These are phyloP conservation scores for Molossus alvarezi DNA, from an alignment of 2,797 vertebrate species.

Conservation along the genomic window DNA sequence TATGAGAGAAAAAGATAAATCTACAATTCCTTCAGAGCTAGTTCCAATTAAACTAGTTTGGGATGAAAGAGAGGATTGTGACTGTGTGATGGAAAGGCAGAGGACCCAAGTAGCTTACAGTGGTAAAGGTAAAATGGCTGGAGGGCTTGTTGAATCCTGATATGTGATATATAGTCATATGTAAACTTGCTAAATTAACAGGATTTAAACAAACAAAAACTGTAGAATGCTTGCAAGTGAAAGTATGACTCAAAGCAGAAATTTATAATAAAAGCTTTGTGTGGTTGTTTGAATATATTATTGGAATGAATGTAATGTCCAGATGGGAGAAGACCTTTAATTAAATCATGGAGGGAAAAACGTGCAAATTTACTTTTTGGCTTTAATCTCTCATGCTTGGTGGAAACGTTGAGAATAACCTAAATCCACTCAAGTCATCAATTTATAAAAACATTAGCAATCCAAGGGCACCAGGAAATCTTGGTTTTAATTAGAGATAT, in stretches of 20 bases:
- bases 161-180: too few species aligned
- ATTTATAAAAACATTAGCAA: neutral
- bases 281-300: neutral
- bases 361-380: neutral
- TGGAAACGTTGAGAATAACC: neutral
- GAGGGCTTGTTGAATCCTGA: neutral
- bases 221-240: neutral
- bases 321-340: neutral
- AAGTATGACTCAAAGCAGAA: neutral
- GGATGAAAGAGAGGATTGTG: neutral
- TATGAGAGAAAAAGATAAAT: neutral
- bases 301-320: neutral
- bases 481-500: conserved; percentile 39
- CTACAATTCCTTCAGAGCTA: neutral
- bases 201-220: neutral
- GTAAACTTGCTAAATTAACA: neutral
- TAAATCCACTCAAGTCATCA: neutral
- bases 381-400: neutral
- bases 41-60: neutral
- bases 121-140: neutral
- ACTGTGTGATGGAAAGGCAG: neutral
- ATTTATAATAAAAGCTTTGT: neutral
- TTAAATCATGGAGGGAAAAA: rapidly evolving
- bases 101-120: neutral
- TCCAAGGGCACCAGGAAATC: neutral